Conservation (phyloP, 2,797 vertebrate species). For the Poecilia wingei region DNA sequence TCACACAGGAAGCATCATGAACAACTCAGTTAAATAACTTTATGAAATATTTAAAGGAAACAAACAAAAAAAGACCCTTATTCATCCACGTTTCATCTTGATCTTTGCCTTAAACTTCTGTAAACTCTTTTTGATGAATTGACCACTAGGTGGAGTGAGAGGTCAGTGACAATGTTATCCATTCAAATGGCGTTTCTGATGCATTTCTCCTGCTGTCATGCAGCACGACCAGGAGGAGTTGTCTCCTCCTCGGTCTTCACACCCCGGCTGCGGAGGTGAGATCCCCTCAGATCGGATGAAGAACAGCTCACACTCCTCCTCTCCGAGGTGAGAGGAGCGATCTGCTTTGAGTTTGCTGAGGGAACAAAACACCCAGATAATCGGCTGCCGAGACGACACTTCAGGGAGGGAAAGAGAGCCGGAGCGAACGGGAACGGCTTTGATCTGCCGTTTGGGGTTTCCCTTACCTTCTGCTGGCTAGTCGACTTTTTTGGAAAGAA, state of each 20-base stretch:
- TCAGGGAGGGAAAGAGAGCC: not conserved
- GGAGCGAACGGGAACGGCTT: slow-evolving; percentile 35
- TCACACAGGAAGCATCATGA: not conserved
- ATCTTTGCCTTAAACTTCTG: slow-evolving; percentile 1
- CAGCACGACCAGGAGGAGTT: not conserved
- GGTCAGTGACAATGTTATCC: slow-evolving; percentile 51
- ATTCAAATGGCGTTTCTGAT: slow-evolving; percentile 21
- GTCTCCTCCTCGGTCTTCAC: not conserved
- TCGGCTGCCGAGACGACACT: slow-evolving; percentile 33
- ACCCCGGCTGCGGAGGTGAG: slow-evolving; percentile 1
- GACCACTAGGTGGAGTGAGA: slow-evolving; percentile 82
- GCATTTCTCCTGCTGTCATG: slow-evolving; percentile 2
- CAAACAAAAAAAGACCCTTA: slow-evolving; percentile 3
- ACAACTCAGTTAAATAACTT: not conserved
- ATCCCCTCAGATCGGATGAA: slow-evolving; percentile 4
- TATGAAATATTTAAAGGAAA: not conserved
- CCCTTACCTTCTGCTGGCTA: not conserved
- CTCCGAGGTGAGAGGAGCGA: slow-evolving; percentile 1
- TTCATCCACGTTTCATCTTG: not conserved
- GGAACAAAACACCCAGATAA: slow-evolving; percentile 42
- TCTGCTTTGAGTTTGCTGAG: slow-evolving; percentile 23
- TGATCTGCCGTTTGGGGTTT: slow-evolving; percentile 37
- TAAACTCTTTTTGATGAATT: slow-evolving; percentile 31
- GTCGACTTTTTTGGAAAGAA: slow-evolving; percentile 23
- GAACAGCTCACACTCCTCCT: slow-evolving; percentile 10